A percentile compares a stretch with the other conserved stretches of the same genome.
Evolutionary conservation across 2,888 invertebrate species (phyloP).

Genomic region (Diloba caeruleocephala): DNA sequence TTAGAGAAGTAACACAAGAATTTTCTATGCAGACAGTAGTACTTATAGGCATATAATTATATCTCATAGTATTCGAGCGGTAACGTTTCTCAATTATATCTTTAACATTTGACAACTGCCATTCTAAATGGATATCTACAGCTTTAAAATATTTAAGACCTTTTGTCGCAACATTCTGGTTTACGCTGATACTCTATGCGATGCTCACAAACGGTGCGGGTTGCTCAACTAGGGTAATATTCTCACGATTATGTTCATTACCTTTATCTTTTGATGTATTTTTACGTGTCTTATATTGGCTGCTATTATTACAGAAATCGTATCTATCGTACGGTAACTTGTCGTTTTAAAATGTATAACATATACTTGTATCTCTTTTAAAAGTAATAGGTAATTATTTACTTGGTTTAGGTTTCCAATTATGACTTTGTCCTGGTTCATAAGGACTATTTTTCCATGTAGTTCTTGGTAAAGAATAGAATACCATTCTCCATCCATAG

Average conservation of each 20-base stretch:
- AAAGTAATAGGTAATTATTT: too few species aligned
- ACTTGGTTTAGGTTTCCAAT: too few species aligned
- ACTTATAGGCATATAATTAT: not conserved
- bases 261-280: constrained; percentile 36
- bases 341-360: not conserved
- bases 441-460: too few species aligned
- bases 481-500: too few species aligned
- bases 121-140: constrained; percentile 4
- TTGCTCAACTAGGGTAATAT: constrained; percentile 41
- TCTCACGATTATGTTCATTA: constrained; percentile 51
- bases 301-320: constrained; percentile 25
- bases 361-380: not conserved
- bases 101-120: constrained; percentile 5
- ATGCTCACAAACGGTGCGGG: constrained; percentile 31
- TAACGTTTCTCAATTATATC: not conserved
- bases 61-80: not conserved
- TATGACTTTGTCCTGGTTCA: too few species aligned
- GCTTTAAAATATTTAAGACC: constrained; percentile 41
- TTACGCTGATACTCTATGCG: constrained; percentile 31
- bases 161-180: constrained; percentile 36
- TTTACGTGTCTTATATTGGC: constrained; percentile 32
- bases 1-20: too few species aligned
- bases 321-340: constrained; percentile 2
- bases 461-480: too few species aligned
- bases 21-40: too few species aligned